Conservation (phyloP, 2,888 invertebrate species). For the Chironomus tentans region DNA sequence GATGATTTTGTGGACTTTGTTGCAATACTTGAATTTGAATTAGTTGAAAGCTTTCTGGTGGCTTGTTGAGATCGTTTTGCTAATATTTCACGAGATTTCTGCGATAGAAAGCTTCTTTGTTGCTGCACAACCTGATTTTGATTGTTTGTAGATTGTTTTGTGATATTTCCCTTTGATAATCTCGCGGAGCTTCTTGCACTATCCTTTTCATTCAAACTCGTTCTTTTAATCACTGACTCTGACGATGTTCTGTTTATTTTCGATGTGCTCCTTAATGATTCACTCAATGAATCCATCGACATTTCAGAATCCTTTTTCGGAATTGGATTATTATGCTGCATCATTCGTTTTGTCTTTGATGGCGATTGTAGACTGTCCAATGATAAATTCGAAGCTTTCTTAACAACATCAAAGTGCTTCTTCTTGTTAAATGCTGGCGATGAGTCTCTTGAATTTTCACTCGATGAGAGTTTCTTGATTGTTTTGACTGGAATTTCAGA, state of each 20-base stretch:
- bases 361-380: slow-evolving; percentile 39
- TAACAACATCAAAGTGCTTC: slow-evolving; percentile 9
- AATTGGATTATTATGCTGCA: no score
- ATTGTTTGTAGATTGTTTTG: slow-evolving; percentile 28
- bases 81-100: slow-evolving; percentile 41
- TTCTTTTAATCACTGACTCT: slow-evolving; percentile 35
- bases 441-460: slow-evolving; percentile 41
- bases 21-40: slow-evolving; percentile 4
- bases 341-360: slow-evolving; percentile 30
- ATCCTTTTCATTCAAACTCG: neutral
- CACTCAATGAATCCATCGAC: slow-evolving; percentile 39
- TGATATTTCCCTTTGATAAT: neutral
- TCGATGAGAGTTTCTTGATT: slow-evolving; percentile 39
- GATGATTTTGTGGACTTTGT: slow-evolving; percentile 18
- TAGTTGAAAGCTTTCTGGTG: slow-evolving; percentile 37
- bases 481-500: neutral
- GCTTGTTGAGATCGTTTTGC: slow-evolving; percentile 32
- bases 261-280: slow-evolving; percentile 42
- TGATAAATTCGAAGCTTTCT: slow-evolving; percentile 35
- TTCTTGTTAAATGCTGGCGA: slow-evolving; percentile 35
- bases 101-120: slow-evolving; percentile 40
- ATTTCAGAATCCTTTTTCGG: slow-evolving; percentile 34
- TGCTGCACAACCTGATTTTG: slow-evolving; percentile 22
- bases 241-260: slow-evolving; percentile 41
- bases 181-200: neutral